These are phyloP conservation scores for Mustelus asterias DNA, from an alignment of 2,113 vertebrate species.

Conservation along the genomic window DNA sequence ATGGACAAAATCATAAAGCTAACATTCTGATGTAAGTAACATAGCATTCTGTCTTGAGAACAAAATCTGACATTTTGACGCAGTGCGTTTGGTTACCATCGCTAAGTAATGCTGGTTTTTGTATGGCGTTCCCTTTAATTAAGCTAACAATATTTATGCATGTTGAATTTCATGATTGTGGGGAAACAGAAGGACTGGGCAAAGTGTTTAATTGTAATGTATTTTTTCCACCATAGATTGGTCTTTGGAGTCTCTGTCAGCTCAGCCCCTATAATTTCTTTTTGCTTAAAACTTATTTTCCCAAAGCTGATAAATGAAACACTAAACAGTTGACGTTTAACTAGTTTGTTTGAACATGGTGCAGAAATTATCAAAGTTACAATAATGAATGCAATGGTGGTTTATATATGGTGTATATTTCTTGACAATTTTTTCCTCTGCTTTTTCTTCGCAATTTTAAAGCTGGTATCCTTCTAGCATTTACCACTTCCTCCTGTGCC, in stretches of 20 bases:
- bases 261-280: not conserved
- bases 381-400: not conserved
- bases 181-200: not conserved
- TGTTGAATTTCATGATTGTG: not conserved
- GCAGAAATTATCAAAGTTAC: not conserved
- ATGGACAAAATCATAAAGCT: not conserved
- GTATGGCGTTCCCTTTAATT: not conserved
- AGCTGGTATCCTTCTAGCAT: not conserved
- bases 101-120: not conserved
- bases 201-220: not conserved
- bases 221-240: not conserved
- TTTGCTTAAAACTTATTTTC: not conserved
- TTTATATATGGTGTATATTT: not conserved
- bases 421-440: not conserved
- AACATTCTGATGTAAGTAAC: not conserved
- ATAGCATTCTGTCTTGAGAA: not conserved
- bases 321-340: not conserved
- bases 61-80: not conserved
- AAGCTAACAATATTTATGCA: not conserved
- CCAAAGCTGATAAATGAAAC: no score
- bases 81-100: not conserved
- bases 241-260: not conserved
- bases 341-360: not conserved
- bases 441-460: not conserved
- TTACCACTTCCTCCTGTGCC: not conserved